Evolutionary conservation across 2,113 vertebrate genomes (phyloP).

Genomic region (Scophthalmus maximus): DNA sequence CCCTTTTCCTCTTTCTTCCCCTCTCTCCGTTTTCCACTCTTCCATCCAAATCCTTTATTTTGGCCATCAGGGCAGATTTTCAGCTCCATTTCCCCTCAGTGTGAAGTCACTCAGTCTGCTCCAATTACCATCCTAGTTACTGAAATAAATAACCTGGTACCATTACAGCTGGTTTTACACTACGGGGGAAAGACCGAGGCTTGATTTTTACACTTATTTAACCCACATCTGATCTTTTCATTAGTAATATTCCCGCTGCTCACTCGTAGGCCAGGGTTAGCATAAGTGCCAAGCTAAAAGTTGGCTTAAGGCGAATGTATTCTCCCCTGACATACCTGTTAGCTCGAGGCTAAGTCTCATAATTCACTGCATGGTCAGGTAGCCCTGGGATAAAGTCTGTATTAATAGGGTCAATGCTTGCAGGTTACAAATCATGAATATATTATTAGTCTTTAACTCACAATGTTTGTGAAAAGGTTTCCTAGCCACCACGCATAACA

Average conservation of each 20-base stretch:
- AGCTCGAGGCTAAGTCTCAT: slow-evolving; percentile 39
- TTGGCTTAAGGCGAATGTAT: slow-evolving; percentile 40
- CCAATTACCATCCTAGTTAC: slow-evolving; percentile 76
- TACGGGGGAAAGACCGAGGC: slow-evolving; percentile 31
- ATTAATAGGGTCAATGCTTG: slow-evolving; percentile 20
- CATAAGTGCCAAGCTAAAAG: slow-evolving; percentile 30
- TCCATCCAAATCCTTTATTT: slow-evolving; percentile 80
- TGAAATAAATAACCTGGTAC: slow-evolving; percentile 75
- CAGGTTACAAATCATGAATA: slow-evolving; percentile 8
- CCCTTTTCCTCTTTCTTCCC: slow-evolving; percentile 28
- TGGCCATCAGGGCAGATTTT: slow-evolving; percentile 77
- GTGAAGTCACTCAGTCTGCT: slow-evolving; percentile 79
- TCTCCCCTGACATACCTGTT: slow-evolving; percentile 43
- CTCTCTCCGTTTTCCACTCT: slow-evolving; percentile 68
- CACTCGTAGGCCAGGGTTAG: slow-evolving; percentile 36
- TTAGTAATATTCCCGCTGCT: slow-evolving; percentile 41
- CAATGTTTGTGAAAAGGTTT: not conserved
- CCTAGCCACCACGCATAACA: not conserved
- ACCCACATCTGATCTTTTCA: slow-evolving; percentile 67
- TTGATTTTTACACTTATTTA: slow-evolving; percentile 52
- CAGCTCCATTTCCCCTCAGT: slow-evolving; percentile 79
- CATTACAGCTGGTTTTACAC: slow-evolving; percentile 70
- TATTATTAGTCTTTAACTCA: slow-evolving; percentile 3
- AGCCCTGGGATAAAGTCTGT: slow-evolving; percentile 25
- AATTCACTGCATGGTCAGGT: slow-evolving; percentile 23